Evolutionary conservation across 2,888 invertebrate genomes (phyloP), one percentile per base, ranked within the genome.

Genomic region (Sphinx pinastri): DNA sequence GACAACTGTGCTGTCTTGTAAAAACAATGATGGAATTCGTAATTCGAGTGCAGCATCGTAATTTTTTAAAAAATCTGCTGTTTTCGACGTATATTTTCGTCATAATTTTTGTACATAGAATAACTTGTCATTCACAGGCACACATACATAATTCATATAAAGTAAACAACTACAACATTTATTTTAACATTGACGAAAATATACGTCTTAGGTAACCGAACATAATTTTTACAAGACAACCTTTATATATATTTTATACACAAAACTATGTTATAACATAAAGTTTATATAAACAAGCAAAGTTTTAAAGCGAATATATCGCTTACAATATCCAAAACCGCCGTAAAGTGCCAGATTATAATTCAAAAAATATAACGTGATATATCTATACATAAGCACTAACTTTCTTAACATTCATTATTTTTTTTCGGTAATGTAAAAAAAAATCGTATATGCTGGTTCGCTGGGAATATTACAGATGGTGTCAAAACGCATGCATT

Each of bases 241-340:
- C 0, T 63, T 49, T 19, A 63, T 63, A 63, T 49, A 63, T 63
- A 63, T 63, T 49, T 49, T 12, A 63, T 63, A 63, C 49, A 63
- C 49, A 63, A 49, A 63, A 63, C 60, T 49, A 63, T 4, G 19
- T 25, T 49, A 19, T 25, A 47, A 47, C 38, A 47, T 63, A 49
- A 49, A 63, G n/a, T 58, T 10, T 47, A 12, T 49, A 63, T 47
- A 12, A 49, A 63, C 49, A 63, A 49, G 63, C 13, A 49, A 63
- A 19, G 47, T 63, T 63, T 49, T 49, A 63, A 63, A 63, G 63
- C 49, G 49, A 49, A 63, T 47, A 19, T 7, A 49, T 60, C 45
- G 47, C 19, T 63, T 63, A 13, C 0, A 49, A 60, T 60, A 47
- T 47, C 19, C 16, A 47, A 49, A 63, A 19, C 13, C 2, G 11